phyloP scores from a whole-genome alignment of 2,888 invertebrate species.

The Argyra leucocephala region DNA sequence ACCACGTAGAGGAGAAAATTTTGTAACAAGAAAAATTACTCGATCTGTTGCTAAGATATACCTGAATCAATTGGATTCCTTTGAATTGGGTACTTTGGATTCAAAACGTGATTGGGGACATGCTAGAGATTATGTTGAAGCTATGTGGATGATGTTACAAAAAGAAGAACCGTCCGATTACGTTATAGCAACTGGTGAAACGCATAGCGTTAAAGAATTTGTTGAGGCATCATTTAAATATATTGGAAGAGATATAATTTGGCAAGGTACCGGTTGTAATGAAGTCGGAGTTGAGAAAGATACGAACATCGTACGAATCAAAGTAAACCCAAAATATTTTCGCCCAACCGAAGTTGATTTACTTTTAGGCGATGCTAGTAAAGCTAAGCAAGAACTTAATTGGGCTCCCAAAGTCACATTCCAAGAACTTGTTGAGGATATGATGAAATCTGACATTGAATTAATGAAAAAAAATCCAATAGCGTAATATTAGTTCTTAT shows the following conservation, averaged over 20 bases:
- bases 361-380: conserved; percentile 84
- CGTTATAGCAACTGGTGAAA: conserved; percentile 93
- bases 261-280: conserved; percentile 76
- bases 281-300: conserved; percentile 66
- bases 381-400: conserved; percentile 75
- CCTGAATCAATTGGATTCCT: conserved; percentile 69
- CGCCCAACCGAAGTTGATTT: conserved; percentile 96
- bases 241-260: conserved; percentile 68
- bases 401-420: conserved; percentile 82
- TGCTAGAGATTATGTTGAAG: conserved; percentile 93
- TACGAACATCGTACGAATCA: conserved; percentile 67
- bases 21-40: conserved; percentile 97
- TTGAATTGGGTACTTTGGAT: conserved; percentile 91
- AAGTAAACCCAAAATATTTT: conserved; percentile 88
- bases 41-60: conserved; percentile 94
- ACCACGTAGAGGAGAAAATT: conserved; percentile 91
- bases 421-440: conserved; percentile 78
- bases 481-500: conserved; percentile 50
- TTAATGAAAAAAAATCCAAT: conserved; percentile 85
- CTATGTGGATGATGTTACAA: conserved; percentile 99
- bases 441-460: conserved; percentile 84
- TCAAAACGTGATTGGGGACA: conserved; percentile 98
- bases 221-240: conserved; percentile 82
- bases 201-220: conserved; percentile 92
- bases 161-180: conserved; percentile 85